phyloP scores from a whole-genome alignment of 2,888 invertebrate species.

The Spialia ferax region DNA sequence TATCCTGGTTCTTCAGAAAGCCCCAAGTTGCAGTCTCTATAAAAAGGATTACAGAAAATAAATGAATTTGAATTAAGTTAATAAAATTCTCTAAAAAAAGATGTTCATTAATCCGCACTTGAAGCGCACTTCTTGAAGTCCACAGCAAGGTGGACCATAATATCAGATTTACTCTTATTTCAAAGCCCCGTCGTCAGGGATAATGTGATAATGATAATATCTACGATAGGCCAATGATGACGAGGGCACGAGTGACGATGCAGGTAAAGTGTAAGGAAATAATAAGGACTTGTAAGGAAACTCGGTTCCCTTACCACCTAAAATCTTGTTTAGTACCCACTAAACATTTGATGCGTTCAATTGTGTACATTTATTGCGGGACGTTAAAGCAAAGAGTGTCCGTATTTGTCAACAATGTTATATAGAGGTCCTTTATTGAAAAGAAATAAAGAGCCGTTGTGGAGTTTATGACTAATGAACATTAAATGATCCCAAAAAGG shows the following conservation, averaged over 20 bases:
- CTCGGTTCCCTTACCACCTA: constrained; percentile 1
- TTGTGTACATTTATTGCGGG: constrained; percentile 22
- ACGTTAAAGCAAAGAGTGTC: constrained; percentile 2
- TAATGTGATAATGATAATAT: too few relatives aligned
- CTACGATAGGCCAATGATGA: neutral
- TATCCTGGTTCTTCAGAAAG: too few relatives aligned
- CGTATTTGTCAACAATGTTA: constrained; percentile 25
- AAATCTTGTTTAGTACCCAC: constrained; percentile 43
- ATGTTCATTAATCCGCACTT: too few relatives aligned
- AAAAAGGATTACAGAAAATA: too few relatives aligned
- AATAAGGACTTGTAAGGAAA: neutral
- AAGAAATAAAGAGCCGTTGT: neutral
- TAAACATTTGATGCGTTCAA: constrained; percentile 33
- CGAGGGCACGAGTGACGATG: too few relatives aligned
- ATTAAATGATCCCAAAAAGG: neutral
- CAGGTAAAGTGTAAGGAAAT: neutral
- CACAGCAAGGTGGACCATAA: too few relatives aligned
- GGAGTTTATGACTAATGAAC: neutral
- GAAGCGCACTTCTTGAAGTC: too few relatives aligned
- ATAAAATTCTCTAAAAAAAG: too few relatives aligned
- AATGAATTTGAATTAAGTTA: too few relatives aligned
- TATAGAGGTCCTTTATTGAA: constrained; percentile 9
- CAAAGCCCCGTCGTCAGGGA: too few relatives aligned
- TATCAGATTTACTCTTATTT: too few relatives aligned
- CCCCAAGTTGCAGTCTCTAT: too few relatives aligned